Conservation (phyloP, 2,113 vertebrate genomes). For the Rhabdomys dilectus region DNA sequence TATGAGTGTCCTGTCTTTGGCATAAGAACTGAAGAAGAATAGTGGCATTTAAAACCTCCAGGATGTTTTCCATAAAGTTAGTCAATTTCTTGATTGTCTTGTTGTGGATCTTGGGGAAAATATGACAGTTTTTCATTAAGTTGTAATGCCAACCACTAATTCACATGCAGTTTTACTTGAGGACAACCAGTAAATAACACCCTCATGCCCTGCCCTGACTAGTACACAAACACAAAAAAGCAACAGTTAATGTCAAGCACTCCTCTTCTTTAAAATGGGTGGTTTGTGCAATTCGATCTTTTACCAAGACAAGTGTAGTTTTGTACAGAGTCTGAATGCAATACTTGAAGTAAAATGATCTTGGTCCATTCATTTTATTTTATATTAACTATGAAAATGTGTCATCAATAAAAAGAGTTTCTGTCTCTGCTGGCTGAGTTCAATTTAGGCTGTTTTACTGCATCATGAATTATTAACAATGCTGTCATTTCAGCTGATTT, state of each 20-base stretch:
- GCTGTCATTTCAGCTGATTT: constrained; percentile 67
- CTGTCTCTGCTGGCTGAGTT: constrained; percentile 37
- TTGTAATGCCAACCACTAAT: not conserved
- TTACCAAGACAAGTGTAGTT: not conserved
- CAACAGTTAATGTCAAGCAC: not conserved
- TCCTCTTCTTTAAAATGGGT: not conserved
- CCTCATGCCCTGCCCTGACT: not conserved
- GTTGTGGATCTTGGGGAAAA: not conserved
- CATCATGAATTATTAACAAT: constrained; percentile 64
- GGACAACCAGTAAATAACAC: constrained; percentile 2
- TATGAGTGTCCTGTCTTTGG: not conserved
- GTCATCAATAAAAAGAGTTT: constrained; percentile 51
- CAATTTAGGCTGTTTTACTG: constrained; percentile 32
- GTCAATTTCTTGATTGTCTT: not conserved
- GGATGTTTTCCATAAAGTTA: constrained; percentile 15
- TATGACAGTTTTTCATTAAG: not conserved
- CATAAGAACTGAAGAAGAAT: not conserved
- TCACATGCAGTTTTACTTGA: not conserved
- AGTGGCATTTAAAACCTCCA: not conserved
- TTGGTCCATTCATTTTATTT: constrained; percentile 39
- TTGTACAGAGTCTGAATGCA: constrained; percentile 20
- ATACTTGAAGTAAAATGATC: constrained; percentile 9
- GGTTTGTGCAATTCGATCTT: constrained; percentile 19
- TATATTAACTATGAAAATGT: constrained; percentile 57
- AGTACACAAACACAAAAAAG: constrained; percentile 11